A percentile compares a stretch with the other conserved stretches of the same genome.
phyloP scores from a whole-genome alignment of 2,113 vertebrate genomes.

The Phoenicopterus ruber region DNA sequence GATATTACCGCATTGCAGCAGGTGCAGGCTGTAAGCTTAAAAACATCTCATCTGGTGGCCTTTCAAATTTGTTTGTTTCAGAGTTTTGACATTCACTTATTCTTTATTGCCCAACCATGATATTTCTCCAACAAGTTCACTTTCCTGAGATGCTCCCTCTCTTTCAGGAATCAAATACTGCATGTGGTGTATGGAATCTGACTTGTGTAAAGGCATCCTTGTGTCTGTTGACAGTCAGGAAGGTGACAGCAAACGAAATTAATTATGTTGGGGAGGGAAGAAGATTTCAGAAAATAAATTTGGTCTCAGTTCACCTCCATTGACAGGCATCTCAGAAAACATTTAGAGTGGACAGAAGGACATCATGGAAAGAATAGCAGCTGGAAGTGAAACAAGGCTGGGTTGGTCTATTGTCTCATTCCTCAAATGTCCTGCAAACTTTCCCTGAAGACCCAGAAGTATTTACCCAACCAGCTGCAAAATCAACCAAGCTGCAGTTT shows the following conservation, averaged over 20 bases:
- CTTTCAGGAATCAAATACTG: background rate
- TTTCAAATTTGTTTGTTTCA: constrained; percentile 37
- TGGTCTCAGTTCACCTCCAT: background rate
- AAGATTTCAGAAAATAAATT: background rate
- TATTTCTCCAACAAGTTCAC: background rate
- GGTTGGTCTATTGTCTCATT: background rate
- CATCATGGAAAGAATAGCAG: background rate
- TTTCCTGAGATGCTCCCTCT: background rate
- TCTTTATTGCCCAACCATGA: background rate
- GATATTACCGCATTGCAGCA: constrained; percentile 22
- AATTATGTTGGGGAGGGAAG: background rate
- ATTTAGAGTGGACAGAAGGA: background rate
- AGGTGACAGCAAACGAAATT: background rate
- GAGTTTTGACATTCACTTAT: constrained; percentile 39
- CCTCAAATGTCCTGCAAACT: background rate
- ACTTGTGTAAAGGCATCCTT: background rate
- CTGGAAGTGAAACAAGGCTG: background rate
- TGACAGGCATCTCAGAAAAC: background rate
- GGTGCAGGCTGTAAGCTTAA: constrained; percentile 24
- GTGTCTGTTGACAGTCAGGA: background rate
- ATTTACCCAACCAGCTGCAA: background rate
- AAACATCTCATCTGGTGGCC: constrained; percentile 28
- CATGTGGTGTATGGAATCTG: background rate
- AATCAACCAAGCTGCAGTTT: background rate
- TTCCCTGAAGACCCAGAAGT: background rate